phyloP scores from a whole-genome alignment of 30 jellyfish, hydroid and myxozoan species.

The Rhopilema esculentum region DNA sequence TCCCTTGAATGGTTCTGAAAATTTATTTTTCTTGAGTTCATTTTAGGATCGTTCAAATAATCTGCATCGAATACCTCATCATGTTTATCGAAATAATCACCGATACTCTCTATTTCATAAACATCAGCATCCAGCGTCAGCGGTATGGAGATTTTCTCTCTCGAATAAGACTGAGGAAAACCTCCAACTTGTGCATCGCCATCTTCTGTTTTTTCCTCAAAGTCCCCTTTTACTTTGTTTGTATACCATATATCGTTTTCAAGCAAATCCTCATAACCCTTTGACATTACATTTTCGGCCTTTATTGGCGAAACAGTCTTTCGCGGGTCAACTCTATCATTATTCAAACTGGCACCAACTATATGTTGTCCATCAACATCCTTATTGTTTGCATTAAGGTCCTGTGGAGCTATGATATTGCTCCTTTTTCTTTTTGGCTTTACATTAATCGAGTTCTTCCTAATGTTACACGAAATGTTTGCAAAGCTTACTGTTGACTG shows the following conservation, averaged over 20 bases:
- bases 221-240: neutral
- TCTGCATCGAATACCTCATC: neutral
- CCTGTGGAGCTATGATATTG: neutral
- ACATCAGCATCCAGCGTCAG: neutral
- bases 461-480: neutral
- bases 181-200: neutral
- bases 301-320: slow-evolving; percentile 25
- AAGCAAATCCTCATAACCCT: neutral
- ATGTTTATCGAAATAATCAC: neutral
- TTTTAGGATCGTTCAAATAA: neutral
- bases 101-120: neutral
- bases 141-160: neutral
- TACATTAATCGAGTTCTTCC: neutral
- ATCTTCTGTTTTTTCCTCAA: neutral
- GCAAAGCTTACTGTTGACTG: neutral
- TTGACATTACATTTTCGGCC: slow-evolving; percentile 35
- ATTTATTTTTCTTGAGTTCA: neutral
- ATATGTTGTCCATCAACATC: neutral
- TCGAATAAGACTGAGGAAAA: neutral
- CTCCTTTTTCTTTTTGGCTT: neutral
- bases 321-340: neutral
- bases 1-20: too few relatives aligned
- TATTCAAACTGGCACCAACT: neutral
- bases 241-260: neutral
- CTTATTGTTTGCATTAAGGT: neutral